Evolutionary conservation across 2,113 vertebrate genomes (phyloP).

Genomic region (Xiphophorus maculatus): DNA sequence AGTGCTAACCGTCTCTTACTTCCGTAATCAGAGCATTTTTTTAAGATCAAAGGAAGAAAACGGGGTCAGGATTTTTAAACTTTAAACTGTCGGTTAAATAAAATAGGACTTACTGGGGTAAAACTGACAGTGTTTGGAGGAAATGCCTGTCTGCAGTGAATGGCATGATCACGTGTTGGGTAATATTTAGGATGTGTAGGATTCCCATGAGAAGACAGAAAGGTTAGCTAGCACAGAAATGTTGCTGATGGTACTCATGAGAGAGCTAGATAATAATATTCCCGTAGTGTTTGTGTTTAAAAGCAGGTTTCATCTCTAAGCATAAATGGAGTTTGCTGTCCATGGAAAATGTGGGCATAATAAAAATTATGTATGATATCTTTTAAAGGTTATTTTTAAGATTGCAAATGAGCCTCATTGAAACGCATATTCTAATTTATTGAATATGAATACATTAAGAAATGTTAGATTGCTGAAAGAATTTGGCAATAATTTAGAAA

Average conservation of each 20-base stretch:
- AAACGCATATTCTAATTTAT: too few species aligned
- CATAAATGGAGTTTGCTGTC: background rate
- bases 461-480: too few species aligned
- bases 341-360: background rate
- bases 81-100: background rate
- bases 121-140: background rate
- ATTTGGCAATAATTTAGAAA: too few species aligned
- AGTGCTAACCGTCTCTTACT: background rate
- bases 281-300: background rate
- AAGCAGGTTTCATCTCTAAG: background rate
- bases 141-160: background rate
- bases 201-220: background rate
- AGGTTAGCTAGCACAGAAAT: background rate
- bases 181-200: background rate
- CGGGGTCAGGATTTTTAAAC: background rate
- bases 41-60: background rate
- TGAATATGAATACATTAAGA: too few species aligned
- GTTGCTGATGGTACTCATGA: background rate
- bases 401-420: too few species aligned
- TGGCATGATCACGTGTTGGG: background rate
- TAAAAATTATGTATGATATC: too few species aligned
- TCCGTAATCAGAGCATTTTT: background rate
- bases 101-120: background rate
- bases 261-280: background rate
- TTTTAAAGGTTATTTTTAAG: too few species aligned